Evolutionary conservation across 2,888 invertebrate genomes (phyloP).

Genomic region (Arenicola marina): DNA sequence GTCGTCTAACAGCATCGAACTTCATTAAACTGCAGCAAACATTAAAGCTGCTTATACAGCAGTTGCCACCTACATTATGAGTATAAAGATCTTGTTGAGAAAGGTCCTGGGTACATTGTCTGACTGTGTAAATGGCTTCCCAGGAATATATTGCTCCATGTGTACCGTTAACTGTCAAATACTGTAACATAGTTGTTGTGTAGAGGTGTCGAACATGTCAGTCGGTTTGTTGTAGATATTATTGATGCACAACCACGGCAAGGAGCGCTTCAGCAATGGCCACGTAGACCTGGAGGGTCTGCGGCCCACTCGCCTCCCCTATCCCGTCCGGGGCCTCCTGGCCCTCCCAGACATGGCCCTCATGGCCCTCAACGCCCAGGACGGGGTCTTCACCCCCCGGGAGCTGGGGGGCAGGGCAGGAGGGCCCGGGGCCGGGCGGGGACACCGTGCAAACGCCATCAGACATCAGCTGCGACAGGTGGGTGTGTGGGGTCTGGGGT

Average conservation of each 20-base stretch:
- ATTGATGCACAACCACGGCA: conserved; percentile 35
- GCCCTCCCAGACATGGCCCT: conserved; percentile 5
- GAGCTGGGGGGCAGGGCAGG: background rate
- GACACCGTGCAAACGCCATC: background rate
- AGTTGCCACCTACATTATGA: too few relatives aligned
- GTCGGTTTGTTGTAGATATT: conserved; percentile 15
- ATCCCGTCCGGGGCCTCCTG: conserved; percentile 8
- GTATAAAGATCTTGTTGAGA: too few relatives aligned
- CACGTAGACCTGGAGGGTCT: conserved; percentile 32
- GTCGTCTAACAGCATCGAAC: too few relatives aligned
- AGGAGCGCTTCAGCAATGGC: conserved; percentile 19
- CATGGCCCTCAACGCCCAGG: background rate
- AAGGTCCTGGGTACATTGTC: too few relatives aligned
- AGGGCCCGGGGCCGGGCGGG: background rate
- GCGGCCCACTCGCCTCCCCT: conserved; percentile 14
- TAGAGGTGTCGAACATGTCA: background rate
- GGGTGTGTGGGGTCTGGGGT: too few relatives aligned
- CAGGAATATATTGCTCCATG: too few relatives aligned
- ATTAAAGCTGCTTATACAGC: too few relatives aligned
- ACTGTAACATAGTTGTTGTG: background rate
- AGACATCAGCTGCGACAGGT: conserved; percentile 29
- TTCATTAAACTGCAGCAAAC: too few relatives aligned
- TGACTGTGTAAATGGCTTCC: too few relatives aligned
- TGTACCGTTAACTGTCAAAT: too few relatives aligned
- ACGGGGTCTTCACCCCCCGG: background rate